Evolutionary conservation across 2,888 invertebrate species (phyloP).

Genomic region (Slavum lentiscoides): DNA sequence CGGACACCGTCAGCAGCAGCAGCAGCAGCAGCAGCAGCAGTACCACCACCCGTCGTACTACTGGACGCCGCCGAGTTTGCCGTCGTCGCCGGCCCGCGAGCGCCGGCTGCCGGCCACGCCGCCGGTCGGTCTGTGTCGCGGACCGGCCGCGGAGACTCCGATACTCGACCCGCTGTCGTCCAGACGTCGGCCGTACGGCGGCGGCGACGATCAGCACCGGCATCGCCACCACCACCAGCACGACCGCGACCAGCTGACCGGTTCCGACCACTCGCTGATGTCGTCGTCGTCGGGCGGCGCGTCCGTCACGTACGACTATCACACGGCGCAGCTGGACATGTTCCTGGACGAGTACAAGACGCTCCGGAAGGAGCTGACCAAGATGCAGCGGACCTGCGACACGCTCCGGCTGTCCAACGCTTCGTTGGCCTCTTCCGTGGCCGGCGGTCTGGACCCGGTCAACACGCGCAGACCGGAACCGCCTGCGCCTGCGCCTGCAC

Average conservation of each 20-base stretch:
- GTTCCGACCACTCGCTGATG: conserved; percentile 56
- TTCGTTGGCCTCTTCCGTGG: conserved; percentile 61
- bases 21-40: background rate
- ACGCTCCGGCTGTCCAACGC: conserved; percentile 62
- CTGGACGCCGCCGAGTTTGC: conserved; percentile 66
- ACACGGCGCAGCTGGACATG: conserved; percentile 77
- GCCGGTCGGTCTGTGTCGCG: conserved; percentile 21
- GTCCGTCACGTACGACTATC: conserved; percentile 72
- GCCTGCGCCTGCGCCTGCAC: conserved; percentile 59
- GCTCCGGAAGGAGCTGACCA: conserved; percentile 75
- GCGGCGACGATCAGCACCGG: background rate
- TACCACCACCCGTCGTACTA: conserved; percentile 23
- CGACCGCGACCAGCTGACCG: conserved; percentile 43
- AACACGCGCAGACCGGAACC: conserved; percentile 20
- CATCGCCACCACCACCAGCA: background rate
- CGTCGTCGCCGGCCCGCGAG: conserved; percentile 67
- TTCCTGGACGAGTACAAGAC: conserved; percentile 79
- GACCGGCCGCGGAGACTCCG: conserved; percentile 63
- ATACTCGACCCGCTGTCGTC: conserved; percentile 61
- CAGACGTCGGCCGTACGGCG: conserved; percentile 53
- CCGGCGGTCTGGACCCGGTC: conserved; percentile 56
- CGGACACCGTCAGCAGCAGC: background rate
- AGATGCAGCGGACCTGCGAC: conserved; percentile 79
- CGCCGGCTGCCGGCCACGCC: conserved; percentile 49
- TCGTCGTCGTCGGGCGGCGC: conserved; percentile 36